Base-by-base conservation (phyloP, 2,113 vertebrate genomes). In the Anser brachyrhynchus region DNA sequence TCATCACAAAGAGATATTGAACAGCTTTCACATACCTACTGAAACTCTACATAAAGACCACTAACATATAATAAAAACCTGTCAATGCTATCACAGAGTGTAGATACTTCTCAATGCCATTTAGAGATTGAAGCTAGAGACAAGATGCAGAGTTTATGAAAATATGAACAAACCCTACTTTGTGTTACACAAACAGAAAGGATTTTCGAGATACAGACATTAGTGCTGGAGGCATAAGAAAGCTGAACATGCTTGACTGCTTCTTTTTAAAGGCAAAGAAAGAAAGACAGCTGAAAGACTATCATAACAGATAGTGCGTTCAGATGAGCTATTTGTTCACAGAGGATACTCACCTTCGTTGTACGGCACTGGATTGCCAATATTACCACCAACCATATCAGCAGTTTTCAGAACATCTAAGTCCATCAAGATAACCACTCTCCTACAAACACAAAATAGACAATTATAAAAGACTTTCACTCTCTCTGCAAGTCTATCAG, bases 371-470 rank as follows among this genome's bases (percentile, higher is more conserved):
- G 99, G 99, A 43, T 99, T 99, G 77, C 99, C 99, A 77, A 99
- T 99, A 97, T 97, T 98, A 43, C 98, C 95, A 61, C 81, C 95
- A 79, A 99, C 98, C 7, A 97, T 96, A 61, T 98, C 98, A 41
- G 98, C 99, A 64, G 98, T 88, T 81, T 98, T 98, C 95, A 99
- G 70, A 86, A 99, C 98, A 9, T 98, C 97, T 80, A 99, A 90
- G 72, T 99, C 99, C 98, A 99, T 98, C 96, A 99, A 98, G 94
- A 99, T 98, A 52, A 99, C 98, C 72, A 99, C 99, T 78, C 98
- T 98, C 93, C 99, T 99, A 90, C 62, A 91, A 95, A 80, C 73
- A 87, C 59, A 98, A 75, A 92, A 54, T 2, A 96, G 22, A 91
- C 31, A 94, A 69, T 33, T 72, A 44, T 9, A 52, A 64, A 85